Evolutionary conservation across 1,140 invertebrate genomes (phyloP).

Genomic region (Ceratoteleas bidentatus): DNA sequence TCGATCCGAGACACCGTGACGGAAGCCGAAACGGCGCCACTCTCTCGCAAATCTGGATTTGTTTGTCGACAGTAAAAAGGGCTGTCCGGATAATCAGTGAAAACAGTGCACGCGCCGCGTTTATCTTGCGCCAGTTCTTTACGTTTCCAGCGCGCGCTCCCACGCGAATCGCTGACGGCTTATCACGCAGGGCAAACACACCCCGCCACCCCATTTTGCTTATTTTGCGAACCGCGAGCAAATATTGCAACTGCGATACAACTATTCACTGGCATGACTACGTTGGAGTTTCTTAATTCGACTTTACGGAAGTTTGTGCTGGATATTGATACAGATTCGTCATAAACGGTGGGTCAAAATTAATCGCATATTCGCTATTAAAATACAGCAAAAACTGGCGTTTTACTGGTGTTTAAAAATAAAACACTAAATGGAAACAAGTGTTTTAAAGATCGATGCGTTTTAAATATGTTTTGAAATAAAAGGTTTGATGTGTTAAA

Average conservation of each 20-base stretch:
- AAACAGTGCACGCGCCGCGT: constrained; percentile 59
- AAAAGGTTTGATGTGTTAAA: no score
- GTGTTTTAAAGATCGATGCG: no score
- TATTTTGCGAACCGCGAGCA: constrained; percentile 22
- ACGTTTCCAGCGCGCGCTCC: constrained; percentile 47
- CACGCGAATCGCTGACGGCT: constrained; percentile 48
- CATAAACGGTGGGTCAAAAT: no score
- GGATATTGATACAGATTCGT: no score
- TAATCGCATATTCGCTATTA: no score
- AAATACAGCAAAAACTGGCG: no score
- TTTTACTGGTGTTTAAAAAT: no score
- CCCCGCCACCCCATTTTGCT: constrained; percentile 12
- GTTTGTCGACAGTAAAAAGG: constrained; percentile 62
- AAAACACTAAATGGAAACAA: no score
- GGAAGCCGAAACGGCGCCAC: constrained; percentile 34
- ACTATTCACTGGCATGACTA: constrained; percentile 31
- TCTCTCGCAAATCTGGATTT: constrained; percentile 57
- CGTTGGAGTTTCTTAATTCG: no score
- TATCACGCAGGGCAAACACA: constrained; percentile 37
- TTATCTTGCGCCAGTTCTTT: constrained; percentile 56
- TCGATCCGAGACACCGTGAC: no score
- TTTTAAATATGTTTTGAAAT: no score
- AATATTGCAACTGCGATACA: constrained; percentile 37
- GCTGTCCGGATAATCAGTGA: constrained; percentile 57
- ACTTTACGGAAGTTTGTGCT: no score